Percentiles rank a stretch among this genome's conserved stretches.
These are phyloP conservation scores for Chrosomus eos DNA, from an alignment of 2,797 vertebrate species.

Conservation along the genomic window DNA sequence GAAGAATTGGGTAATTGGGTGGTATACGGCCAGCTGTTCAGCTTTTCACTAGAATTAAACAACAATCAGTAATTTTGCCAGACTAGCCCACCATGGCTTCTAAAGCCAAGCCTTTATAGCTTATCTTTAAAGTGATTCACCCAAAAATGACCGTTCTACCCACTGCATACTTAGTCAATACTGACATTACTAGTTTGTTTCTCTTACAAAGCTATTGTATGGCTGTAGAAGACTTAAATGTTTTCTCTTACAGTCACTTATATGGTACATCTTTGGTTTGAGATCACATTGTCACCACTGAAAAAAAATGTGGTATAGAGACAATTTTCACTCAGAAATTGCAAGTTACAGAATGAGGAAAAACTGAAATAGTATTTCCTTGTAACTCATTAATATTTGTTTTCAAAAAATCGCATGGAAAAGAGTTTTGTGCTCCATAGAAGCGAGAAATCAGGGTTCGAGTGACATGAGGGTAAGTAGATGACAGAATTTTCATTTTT, in stretches of 20 bases:
- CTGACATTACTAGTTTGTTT: not conserved
- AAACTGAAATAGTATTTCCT: too few relatives aligned
- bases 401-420: too few relatives aligned
- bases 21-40: constrained; percentile 40
- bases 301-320: not conserved
- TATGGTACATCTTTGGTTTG: not conserved
- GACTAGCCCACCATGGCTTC: constrained; percentile 11
- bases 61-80: constrained; percentile 15
- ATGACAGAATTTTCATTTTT: not conserved
- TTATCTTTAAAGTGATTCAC: constrained; percentile 63
- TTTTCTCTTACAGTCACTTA: not conserved
- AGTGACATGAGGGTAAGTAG: not conserved
- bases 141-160: constrained; percentile 74
- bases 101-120: constrained; percentile 4
- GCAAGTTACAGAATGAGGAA: too few relatives aligned
- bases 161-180: not conserved
- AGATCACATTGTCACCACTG: not conserved
- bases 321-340: not conserved
- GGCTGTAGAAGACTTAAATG: not conserved
- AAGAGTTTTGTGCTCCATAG: not conserved
- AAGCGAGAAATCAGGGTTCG: not conserved
- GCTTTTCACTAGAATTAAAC: not conserved
- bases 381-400: too few relatives aligned
- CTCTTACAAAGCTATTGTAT: not conserved
- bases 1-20: constrained; percentile 40